A percentile compares a stretch with the other conserved stretches of the same genome.
Evolutionary conservation across 2,888 invertebrate species (phyloP).

Genomic region (Ennomos erosarius): DNA sequence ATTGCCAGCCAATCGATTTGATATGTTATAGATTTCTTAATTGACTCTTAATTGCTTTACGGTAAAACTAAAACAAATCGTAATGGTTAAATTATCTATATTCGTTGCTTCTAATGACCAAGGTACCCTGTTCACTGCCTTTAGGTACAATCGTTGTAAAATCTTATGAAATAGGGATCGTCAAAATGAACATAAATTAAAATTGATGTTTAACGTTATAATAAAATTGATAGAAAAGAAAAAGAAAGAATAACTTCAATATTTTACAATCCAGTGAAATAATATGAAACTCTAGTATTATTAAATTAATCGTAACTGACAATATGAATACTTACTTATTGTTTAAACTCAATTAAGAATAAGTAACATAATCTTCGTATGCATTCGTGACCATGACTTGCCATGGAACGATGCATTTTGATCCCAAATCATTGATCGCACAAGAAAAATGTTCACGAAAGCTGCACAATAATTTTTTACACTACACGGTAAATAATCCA

Average conservation of each 20-base stretch:
- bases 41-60: constrained; percentile 15
- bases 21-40: constrained; percentile 18
- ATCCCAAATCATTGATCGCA: constrained; percentile 3
- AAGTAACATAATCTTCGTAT: not conserved
- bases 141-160: not conserved
- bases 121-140: constrained; percentile 2
- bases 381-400: constrained; percentile 12
- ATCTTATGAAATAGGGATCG: too few species aligned
- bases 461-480: not conserved
- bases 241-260: too few species aligned
- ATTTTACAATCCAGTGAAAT: too few species aligned
- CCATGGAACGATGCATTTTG: constrained; percentile 30
- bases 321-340: constrained; percentile 3
- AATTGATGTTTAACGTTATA: too few species aligned
- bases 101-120: not conserved
- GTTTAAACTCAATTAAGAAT: not conserved
- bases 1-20: constrained; percentile 11
- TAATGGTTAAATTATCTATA: not conserved
- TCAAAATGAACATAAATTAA: too few species aligned
- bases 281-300: too few species aligned
- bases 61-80: constrained; percentile 5
- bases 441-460: not conserved
- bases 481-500: not conserved
- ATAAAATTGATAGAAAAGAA: too few species aligned
- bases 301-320: not conserved